Conservation (phyloP, 1,140 invertebrate species). For the Palaemon carinicauda region DNA sequence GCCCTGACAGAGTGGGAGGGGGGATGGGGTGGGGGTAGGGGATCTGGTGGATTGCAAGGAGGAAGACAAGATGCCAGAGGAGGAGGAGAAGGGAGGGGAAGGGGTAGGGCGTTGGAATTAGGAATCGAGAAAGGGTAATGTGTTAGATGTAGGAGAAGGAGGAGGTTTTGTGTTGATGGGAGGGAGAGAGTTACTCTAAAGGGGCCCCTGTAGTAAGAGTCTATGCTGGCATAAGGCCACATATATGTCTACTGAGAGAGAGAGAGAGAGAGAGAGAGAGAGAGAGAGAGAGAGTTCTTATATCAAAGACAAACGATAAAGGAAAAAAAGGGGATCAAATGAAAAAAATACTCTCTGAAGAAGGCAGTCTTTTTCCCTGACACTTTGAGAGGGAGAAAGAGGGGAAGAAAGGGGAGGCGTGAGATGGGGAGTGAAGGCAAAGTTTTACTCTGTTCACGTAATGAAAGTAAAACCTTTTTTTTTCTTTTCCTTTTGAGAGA, state of each 20-base stretch:
- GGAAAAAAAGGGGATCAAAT: too few species aligned
- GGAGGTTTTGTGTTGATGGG: background rate
- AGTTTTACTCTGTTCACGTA: too few species aligned
- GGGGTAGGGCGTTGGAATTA: background rate
- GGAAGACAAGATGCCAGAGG: background rate
- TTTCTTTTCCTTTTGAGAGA: background rate
- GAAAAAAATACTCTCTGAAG: too few species aligned
- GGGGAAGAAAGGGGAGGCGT: too few species aligned
- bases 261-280: conserved; percentile 6
- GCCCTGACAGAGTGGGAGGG: background rate
- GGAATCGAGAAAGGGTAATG: background rate
- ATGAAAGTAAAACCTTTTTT: too few species aligned
- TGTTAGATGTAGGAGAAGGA: background rate
- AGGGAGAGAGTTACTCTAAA: background rate
- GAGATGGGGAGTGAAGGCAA: too few species aligned
- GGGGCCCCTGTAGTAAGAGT: too few species aligned
- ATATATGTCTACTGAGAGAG: too few species aligned
- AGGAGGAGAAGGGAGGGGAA: background rate
- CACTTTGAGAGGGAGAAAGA: too few species aligned
- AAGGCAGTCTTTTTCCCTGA: too few species aligned
- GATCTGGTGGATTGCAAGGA: background rate
- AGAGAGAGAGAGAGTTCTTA: background rate
- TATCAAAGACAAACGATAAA: too few species aligned
- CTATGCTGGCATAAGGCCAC: too few species aligned
- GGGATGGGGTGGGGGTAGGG: background rate